These are phyloP conservation scores for Arion vulgaris DNA, from an alignment of 1,140 invertebrate species.

Conservation along the genomic window DNA sequence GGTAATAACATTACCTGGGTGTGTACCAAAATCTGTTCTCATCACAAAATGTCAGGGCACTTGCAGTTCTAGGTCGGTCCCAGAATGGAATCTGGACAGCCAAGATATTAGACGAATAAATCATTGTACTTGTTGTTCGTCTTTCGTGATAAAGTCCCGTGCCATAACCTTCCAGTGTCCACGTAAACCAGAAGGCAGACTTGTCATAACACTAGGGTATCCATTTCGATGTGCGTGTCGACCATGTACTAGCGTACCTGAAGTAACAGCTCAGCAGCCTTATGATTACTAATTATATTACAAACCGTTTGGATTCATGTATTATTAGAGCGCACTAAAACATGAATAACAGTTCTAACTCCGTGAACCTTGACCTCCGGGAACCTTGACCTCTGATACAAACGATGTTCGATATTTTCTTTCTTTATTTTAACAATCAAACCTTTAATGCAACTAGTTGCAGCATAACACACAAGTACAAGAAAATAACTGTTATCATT, in stretches of 20 bases:
- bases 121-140: conserved; percentile 30
- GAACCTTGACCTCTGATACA: no score
- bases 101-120: not conserved
- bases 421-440: no score
- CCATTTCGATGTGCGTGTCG: conserved; percentile 21
- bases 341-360: no score
- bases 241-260: conserved; percentile 22
- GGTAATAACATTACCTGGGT: conserved; percentile 1
- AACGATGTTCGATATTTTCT: no score
- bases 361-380: no score
- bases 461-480: no score
- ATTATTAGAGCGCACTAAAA: no score
- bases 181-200: not conserved
- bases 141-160: not conserved
- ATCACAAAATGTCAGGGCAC: conserved; percentile 12
- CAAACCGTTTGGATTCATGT: no score
- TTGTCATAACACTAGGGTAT: not conserved
- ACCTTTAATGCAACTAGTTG: no score
- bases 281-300: conserved; percentile 24
- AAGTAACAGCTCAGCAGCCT: not conserved
- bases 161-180: conserved; percentile 3
- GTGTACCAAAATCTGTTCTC: conserved; percentile 4
- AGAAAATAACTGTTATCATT: no score
- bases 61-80: conserved; percentile 22
- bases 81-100: not conserved